phyloP scores from a whole-genome alignment of 2,797 vertebrate genomes.

The Varecia variegata region DNA sequence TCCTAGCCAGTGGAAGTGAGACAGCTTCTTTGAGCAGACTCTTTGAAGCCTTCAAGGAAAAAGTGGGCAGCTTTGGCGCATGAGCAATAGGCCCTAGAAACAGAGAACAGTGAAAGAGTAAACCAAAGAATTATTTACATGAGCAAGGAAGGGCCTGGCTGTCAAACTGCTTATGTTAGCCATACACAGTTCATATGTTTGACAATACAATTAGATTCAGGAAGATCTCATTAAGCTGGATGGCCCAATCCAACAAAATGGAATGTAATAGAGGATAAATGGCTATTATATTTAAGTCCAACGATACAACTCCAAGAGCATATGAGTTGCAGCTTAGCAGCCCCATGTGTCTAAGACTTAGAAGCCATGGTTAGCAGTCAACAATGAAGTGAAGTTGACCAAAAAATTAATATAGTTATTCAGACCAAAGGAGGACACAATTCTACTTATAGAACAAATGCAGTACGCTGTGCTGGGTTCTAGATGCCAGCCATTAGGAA shows the following conservation, averaged over 20 bases:
- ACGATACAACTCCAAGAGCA: not conserved
- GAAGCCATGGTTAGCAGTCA: not conserved
- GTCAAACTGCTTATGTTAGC: conserved; percentile 3
- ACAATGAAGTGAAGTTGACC: not conserved
- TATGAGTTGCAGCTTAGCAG: not conserved
- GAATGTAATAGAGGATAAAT: not conserved
- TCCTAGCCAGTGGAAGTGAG: not conserved
- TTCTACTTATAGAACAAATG: not conserved
- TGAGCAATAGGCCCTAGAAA: not conserved
- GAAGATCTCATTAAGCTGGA: conserved; percentile 7
- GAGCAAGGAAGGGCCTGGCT: not conserved
- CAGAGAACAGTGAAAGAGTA: not conserved
- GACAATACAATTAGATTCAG: not conserved
- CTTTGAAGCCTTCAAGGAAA: not conserved
- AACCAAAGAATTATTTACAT: not conserved
- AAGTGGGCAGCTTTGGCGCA: not conserved
- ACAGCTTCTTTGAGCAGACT: not conserved
- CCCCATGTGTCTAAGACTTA: not conserved
- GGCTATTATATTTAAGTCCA: not conserved
- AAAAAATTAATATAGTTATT: not conserved
- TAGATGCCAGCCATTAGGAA: not conserved
- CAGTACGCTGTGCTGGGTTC: not conserved
- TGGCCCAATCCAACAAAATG: not conserved
- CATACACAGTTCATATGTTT: not conserved
- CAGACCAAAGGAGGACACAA: not conserved